Percentiles rank a stretch among this genome's conserved stretches.
phyloP scores from a whole-genome alignment of 2,797 vertebrate genomes.

The Girardinus metallicus region DNA sequence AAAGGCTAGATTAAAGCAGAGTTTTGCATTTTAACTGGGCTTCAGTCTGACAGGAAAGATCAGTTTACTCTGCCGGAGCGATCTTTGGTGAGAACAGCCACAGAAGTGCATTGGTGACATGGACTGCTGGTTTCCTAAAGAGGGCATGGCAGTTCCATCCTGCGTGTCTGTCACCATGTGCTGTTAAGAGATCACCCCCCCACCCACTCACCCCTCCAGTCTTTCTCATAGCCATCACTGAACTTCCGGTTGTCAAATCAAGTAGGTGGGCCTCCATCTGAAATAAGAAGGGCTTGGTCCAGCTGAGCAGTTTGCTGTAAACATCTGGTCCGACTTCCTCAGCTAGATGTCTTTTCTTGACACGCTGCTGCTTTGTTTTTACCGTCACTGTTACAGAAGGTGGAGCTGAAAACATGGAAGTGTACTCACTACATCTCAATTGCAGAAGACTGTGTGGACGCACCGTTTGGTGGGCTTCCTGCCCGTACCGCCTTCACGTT shows the following conservation, averaged over 20 bases:
- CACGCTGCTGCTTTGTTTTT: conserved; percentile 11
- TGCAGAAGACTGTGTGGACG: background rate
- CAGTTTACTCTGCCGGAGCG: conserved; percentile 11
- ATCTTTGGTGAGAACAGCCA: conserved; percentile 21
- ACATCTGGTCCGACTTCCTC: conserved; percentile 47
- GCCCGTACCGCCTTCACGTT: background rate
- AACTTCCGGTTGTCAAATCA: conserved; percentile 67
- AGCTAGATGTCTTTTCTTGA: conserved; percentile 29
- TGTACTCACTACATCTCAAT: background rate
- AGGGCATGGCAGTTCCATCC: conserved; percentile 61
- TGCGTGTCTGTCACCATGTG: conserved; percentile 70
- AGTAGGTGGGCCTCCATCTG: conserved; percentile 50
- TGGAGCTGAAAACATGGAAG: background rate
- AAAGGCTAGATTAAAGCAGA: conserved; percentile 27
- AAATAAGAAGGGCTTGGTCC: conserved; percentile 49
- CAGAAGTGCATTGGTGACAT: conserved; percentile 26
- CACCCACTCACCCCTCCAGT: conserved; percentile 8
- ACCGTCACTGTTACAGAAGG: conserved; percentile 17
- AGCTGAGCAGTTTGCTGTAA: conserved; percentile 34
- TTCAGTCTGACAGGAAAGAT: conserved; percentile 11
- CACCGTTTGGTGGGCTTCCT: background rate
- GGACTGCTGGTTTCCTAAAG: conserved; percentile 36
- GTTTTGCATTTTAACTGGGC: conserved; percentile 4
- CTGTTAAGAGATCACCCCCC: conserved; percentile 20
- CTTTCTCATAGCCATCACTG: conserved; percentile 32